Percentiles rank a stretch among this genome's conserved stretches.
Evolutionary conservation across 2,113 vertebrate genomes (phyloP).

Genomic region (Narcine bancroftii): DNA sequence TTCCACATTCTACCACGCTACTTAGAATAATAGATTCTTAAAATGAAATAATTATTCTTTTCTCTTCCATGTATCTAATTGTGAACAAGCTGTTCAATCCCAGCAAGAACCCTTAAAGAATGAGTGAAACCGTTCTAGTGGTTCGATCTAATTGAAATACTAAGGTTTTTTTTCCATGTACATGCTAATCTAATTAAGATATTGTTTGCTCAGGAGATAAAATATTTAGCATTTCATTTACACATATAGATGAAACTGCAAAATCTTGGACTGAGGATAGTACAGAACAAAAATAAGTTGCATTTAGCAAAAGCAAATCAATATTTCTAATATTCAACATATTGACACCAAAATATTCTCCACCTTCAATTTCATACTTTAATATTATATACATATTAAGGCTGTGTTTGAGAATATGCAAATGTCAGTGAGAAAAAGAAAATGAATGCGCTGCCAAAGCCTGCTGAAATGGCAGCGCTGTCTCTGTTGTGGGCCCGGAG

Average conservation of each 20-base stretch:
- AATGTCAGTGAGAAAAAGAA: no score
- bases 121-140: not conserved
- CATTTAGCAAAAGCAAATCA: no score
- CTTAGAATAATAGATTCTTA: slow-evolving; percentile 9
- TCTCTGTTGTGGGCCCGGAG: no score
- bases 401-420: not conserved
- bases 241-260: not conserved
- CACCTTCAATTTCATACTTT: not conserved
- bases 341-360: not conserved
- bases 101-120: not conserved
- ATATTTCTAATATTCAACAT: not conserved
- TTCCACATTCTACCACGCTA: not conserved
- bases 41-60: not conserved
- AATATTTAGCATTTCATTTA: not conserved
- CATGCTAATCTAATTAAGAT: not conserved
- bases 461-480: no score
- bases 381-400: not conserved
- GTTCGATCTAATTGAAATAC: not conserved
- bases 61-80: not conserved
- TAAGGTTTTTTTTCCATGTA: not conserved
- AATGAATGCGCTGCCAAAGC: no score
- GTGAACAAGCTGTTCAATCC: not conserved
- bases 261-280: not conserved
- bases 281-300: not conserved
- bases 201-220: not conserved